A percentile compares a stretch with the other conserved stretches of the same genome.
Conservation (phyloP, 1,140 invertebrate genomes). For the Drosophila orena region DNA sequence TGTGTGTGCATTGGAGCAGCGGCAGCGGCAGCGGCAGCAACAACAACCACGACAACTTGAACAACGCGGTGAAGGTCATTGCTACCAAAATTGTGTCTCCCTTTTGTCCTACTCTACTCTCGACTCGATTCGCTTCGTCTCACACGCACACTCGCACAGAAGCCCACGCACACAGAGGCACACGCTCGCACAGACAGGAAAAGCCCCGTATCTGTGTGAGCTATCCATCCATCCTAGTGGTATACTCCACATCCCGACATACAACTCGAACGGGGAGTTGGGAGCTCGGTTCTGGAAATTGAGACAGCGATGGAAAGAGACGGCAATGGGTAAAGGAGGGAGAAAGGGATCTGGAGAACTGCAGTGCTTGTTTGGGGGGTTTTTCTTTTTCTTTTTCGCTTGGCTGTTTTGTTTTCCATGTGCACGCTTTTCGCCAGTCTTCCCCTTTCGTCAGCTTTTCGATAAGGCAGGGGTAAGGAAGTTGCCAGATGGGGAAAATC, state of each 20-base stretch:
- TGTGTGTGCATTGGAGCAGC: constrained; percentile 38
- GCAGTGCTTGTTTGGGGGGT: constrained; percentile 39
- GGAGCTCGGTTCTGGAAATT: constrained; percentile 29
- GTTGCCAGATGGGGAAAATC: constrained; percentile 8
- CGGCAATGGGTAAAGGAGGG: neutral
- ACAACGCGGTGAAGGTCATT: constrained; percentile 85
- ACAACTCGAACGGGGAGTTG: constrained; percentile 26
- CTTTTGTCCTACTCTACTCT: constrained; percentile 83
- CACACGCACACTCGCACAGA: constrained; percentile 30
- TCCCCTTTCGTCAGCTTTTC: constrained; percentile 15
- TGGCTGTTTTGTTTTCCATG: constrained; percentile 32
- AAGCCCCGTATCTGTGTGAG: constrained; percentile 34
- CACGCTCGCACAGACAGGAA: constrained; percentile 30
- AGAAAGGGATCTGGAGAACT: constrained; percentile 24
- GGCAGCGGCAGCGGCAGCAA: constrained; percentile 33
- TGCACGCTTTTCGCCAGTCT: constrained; percentile 32
- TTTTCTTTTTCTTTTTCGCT: constrained; percentile 40
- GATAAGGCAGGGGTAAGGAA: constrained; percentile 11
- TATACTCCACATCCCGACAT: constrained; percentile 61
- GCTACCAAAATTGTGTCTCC: constrained; percentile 85
- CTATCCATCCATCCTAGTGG: constrained; percentile 60
- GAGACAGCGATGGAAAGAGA: constrained; percentile 19
- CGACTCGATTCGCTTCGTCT: constrained; percentile 61
- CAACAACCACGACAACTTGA: constrained; percentile 78
- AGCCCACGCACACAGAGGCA: constrained; percentile 16